These are phyloP conservation scores for Calonectris borealis DNA, from an alignment of 2,113 vertebrate species.

Conservation along the genomic window DNA sequence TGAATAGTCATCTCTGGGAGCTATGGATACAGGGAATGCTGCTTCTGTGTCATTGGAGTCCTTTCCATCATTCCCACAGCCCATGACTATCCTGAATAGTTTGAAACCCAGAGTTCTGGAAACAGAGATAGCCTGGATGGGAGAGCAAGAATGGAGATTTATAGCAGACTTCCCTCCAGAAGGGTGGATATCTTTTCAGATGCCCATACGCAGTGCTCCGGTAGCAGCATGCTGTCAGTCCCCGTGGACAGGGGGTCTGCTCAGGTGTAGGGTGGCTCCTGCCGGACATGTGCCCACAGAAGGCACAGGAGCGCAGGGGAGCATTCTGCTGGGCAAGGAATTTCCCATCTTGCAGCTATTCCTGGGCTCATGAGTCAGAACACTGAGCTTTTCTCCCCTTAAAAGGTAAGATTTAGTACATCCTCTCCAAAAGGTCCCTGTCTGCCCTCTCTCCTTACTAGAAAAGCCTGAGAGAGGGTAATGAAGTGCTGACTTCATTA, in stretches of 20 bases:
- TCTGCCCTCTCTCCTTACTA: neutral
- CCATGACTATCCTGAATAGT: neutral
- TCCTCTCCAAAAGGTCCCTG: neutral
- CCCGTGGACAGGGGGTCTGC: fast-evolving
- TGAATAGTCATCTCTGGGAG: neutral
- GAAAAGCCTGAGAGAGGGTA: neutral
- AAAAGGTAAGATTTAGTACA: neutral
- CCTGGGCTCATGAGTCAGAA: neutral
- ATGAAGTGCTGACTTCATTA: neutral
- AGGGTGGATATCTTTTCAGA: neutral
- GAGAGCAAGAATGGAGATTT: neutral
- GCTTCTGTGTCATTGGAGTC: neutral
- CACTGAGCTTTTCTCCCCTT: neutral
- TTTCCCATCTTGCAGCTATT: neutral
- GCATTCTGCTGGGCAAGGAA: neutral
- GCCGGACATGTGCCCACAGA: fast-evolving
- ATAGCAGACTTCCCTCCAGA: neutral
- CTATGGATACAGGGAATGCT: neutral
- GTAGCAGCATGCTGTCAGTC: neutral
- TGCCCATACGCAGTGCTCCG: fast-evolving
- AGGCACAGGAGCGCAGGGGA: neutral
- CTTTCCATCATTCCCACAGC: neutral
- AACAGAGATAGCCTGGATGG: neutral
- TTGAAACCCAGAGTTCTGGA: neutral
- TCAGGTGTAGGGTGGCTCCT: neutral